phyloP scores from a whole-genome alignment of 2,113 vertebrate genomes.

The Raphicerus campestris region DNA sequence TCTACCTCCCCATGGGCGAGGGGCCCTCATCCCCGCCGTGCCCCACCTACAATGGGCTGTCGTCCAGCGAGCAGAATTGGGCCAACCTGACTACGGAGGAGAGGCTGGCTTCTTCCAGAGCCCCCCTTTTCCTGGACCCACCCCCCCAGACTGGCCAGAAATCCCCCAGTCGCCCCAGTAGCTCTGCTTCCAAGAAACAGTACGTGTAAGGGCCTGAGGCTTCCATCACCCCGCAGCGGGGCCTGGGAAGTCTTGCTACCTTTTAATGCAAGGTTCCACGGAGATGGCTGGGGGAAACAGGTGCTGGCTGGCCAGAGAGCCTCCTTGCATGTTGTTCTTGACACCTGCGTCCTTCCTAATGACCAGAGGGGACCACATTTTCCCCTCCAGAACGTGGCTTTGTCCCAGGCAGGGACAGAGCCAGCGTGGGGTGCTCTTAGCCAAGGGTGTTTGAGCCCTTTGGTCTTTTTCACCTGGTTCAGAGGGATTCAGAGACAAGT shows the following conservation, averaged over 20 bases:
- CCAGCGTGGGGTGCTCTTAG: neutral
- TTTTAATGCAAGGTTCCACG: neutral
- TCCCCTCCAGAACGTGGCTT: neutral
- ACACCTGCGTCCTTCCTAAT: neutral
- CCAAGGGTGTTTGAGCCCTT: neutral
- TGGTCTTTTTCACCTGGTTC: neutral
- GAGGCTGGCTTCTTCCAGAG: conserved; percentile 73
- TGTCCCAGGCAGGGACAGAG: neutral
- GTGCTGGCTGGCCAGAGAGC: neutral
- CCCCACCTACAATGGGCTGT: conserved; percentile 81
- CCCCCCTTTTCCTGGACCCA: conserved; percentile 22
- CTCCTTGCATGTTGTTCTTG: neutral
- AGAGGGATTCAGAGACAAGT: neutral
- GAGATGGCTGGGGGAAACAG: neutral
- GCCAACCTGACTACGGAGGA: conserved; percentile 82
- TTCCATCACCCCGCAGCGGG: neutral
- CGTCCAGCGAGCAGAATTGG: conserved; percentile 84
- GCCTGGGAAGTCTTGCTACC: neutral
- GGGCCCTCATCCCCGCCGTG: conserved; percentile 66
- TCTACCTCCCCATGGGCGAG: conserved; percentile 79
- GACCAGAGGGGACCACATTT: neutral
- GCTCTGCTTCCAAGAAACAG: conserved; percentile 84
- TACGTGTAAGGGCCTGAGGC: conserved; percentile 74
- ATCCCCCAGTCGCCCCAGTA: conserved; percentile 74
- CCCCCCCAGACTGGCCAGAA: conserved; percentile 55